A percentile compares a stretch with the other conserved stretches of the same genome.
These are phyloP conservation scores for Synanthedon andrenaeformis DNA, from an alignment of 2,888 invertebrate genomes.

Conservation along the genomic window DNA sequence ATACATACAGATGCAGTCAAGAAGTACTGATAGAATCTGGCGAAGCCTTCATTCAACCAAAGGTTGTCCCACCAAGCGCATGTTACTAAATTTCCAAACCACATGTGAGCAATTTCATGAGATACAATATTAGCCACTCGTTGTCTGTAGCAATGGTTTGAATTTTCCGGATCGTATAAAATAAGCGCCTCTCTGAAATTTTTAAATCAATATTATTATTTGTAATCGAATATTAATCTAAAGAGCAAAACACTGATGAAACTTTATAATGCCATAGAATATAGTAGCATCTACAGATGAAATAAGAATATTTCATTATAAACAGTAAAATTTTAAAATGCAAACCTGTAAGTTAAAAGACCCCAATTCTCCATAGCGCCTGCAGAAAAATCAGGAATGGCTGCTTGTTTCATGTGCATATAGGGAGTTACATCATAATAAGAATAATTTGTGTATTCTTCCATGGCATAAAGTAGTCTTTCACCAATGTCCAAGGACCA, in stretches of 20 bases:
- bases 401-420: slow-evolving; percentile 76
- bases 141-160: slow-evolving; percentile 71
- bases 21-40: slow-evolving; percentile 78
- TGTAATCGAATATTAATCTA: no score
- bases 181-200: slow-evolving; percentile 71
- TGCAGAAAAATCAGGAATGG: slow-evolving; percentile 82
- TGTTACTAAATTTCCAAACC: slow-evolving; percentile 84
- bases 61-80: slow-evolving; percentile 81
- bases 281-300: no score
- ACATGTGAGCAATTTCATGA: slow-evolving; percentile 86
- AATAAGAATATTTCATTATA: no score
- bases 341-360: slow-evolving; percentile 78
- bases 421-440: slow-evolving; percentile 64
- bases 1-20: slow-evolving; percentile 59
- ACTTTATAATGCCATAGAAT: no score
- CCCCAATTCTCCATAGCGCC: slow-evolving; percentile 92
- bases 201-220: not conserved
- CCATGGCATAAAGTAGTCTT: slow-evolving; percentile 61
- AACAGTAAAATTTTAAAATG: no score
- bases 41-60: slow-evolving; percentile 80
- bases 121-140: slow-evolving; percentile 75
- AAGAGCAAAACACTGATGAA: no score
- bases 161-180: slow-evolving; percentile 53
- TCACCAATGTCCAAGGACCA: slow-evolving; percentile 59
- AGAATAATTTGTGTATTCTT: slow-evolving; percentile 63